Percentiles rank a stretch among this genome's conserved stretches.
These are phyloP conservation scores for Pelobates fuscus DNA, from an alignment of 2,113 vertebrate genomes.

Conservation along the genomic window DNA sequence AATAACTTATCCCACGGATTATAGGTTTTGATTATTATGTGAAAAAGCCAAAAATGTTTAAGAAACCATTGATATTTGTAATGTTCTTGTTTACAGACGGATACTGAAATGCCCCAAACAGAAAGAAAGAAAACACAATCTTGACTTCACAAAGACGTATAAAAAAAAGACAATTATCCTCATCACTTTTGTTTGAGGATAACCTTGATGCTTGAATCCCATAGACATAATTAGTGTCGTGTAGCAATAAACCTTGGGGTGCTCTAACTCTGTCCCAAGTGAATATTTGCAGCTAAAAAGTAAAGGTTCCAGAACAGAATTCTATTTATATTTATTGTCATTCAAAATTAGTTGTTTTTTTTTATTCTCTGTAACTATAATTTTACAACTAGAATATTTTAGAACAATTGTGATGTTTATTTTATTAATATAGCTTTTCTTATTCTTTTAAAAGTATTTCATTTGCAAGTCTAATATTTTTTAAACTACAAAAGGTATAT, in stretches of 20 bases:
- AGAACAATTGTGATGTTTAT: neutral
- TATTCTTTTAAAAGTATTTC: neutral
- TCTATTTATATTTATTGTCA: neutral
- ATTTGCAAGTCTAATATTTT: neutral
- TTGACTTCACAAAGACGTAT: no score
- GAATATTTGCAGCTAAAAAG: neutral
- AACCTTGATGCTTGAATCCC: constrained; percentile 5
- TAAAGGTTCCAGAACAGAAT: neutral
- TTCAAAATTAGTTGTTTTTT: constrained; percentile 27
- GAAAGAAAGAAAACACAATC: no score
- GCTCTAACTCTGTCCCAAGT: constrained; percentile 5
- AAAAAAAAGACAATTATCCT: neutral
- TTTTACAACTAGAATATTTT: no score
- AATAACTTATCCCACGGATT: no score
- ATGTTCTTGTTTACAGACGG: no score
- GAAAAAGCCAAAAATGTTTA: no score
- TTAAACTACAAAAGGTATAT: neutral
- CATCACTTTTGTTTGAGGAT: neutral
- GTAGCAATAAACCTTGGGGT: constrained; percentile 15
- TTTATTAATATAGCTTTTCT: neutral
- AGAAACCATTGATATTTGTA: no score
- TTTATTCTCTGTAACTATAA: neutral
- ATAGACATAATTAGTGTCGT: constrained; percentile 1
- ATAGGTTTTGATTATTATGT: no score
- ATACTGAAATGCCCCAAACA: no score